phyloP scores from a whole-genome alignment of 2,113 vertebrate species.

The Casuarius casuarius region DNA sequence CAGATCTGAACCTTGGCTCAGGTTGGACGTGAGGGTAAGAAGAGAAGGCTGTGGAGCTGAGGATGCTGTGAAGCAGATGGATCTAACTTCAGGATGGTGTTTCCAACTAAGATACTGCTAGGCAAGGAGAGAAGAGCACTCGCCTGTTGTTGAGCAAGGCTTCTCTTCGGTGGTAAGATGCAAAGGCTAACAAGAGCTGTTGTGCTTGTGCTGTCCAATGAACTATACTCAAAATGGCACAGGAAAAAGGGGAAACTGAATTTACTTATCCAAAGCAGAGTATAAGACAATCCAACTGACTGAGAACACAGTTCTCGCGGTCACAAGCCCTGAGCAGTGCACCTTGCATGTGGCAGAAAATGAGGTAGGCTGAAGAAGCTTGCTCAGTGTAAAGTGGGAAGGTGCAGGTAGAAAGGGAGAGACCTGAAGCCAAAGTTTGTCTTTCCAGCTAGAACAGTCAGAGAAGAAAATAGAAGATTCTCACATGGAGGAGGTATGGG shows the following conservation, averaged over 20 bases:
- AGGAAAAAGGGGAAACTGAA: not conserved
- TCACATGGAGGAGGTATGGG: not conserved
- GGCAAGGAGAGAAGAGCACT: not conserved
- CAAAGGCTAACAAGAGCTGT: not conserved
- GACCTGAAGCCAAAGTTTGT: not conserved
- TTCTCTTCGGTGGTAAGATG: not conserved
- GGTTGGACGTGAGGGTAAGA: conserved; percentile 3
- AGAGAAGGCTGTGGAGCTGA: not conserved
- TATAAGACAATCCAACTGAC: not conserved
- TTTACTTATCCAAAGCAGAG: not conserved
- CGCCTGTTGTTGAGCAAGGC: not conserved
- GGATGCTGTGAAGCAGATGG: not conserved
- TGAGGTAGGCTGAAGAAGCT: not conserved
- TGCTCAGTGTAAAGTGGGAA: not conserved
- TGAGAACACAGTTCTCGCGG: not conserved
- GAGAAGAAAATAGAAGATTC: not conserved
- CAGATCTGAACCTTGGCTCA: not conserved
- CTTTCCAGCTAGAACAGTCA: not conserved
- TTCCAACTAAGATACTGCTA: not conserved
- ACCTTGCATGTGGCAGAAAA: not conserved
- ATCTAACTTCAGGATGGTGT: not conserved
- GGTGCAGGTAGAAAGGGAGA: not conserved
- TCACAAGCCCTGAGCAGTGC: not conserved
- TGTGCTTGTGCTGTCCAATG: not conserved
- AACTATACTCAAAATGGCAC: not conserved